A percentile compares a stretch with the other conserved stretches of the same genome.
Conservation (phyloP, 2,113 vertebrate genomes). For the Eira barbara region DNA sequence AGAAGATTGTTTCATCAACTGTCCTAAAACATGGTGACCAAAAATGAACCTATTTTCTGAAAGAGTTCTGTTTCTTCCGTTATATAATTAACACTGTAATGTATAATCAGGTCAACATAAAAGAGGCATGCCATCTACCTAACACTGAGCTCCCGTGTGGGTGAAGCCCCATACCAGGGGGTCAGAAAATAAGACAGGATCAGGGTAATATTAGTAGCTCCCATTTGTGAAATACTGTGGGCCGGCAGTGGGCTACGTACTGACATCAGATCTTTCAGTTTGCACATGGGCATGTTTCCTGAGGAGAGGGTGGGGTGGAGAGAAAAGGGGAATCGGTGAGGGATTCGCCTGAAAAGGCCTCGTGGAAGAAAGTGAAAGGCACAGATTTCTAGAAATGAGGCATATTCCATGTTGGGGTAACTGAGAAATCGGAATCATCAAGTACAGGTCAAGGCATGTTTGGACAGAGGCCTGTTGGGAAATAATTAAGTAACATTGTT, state of each 20-base stretch:
- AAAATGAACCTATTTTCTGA: neutral
- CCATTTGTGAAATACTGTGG: neutral
- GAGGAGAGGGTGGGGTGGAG: neutral
- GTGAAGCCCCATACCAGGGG: neutral
- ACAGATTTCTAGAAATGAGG: neutral
- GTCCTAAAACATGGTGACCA: neutral
- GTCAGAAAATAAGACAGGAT: neutral
- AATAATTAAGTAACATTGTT: neutral
- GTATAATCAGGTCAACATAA: neutral
- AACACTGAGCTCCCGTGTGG: neutral
- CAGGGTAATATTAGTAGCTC: neutral
- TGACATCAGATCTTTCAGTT: neutral
- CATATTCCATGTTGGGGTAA: neutral
- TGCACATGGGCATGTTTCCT: neutral
- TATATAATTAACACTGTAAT: neutral
- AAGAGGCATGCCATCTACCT: neutral
- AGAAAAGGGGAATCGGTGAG: neutral
- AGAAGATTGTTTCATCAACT: neutral
- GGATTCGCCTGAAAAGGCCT: neutral
- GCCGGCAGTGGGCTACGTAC: neutral
- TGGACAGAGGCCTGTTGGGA: neutral
- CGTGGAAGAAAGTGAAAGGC: neutral
- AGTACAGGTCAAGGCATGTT: neutral
- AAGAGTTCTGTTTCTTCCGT: neutral
- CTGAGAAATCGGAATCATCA: neutral